Conservation (phyloP, 2,888 invertebrate species). For the Microctonus aethiopoides region DNA sequence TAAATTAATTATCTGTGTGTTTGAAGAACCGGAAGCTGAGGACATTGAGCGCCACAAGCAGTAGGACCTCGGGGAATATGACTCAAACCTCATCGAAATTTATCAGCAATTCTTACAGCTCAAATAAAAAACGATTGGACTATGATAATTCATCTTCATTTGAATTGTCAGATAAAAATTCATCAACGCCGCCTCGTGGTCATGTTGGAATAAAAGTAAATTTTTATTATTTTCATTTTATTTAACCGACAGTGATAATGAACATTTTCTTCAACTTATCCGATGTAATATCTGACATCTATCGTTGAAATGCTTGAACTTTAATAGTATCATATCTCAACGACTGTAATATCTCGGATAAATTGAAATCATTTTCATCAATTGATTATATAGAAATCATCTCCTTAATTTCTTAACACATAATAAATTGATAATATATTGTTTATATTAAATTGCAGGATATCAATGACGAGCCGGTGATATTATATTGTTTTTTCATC, state of each 20-base stretch:
- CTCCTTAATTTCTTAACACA: neutral
- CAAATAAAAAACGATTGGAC: no score
- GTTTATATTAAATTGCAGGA: constrained; percentile 44
- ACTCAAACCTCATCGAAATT: neutral
- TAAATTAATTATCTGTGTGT: no score
- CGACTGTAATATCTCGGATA: neutral
- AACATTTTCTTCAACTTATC: neutral
- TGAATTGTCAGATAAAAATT: neutral
- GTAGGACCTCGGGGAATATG: neutral
- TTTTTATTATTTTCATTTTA: neutral
- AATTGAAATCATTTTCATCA: neutral
- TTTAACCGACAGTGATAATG: neutral
- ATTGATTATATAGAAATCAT: neutral
- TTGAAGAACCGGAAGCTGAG: no score
- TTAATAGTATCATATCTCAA: neutral
- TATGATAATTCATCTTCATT: neutral
- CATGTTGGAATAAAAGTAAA: neutral
- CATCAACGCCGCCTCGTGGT: neutral
- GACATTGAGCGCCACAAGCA: no score
- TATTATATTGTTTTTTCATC: constrained; percentile 59
- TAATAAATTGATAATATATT: neutral
- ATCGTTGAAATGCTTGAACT: neutral
- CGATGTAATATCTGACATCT: constrained; percentile 2
- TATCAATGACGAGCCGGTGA: constrained; percentile 50
- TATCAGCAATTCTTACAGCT: neutral